Base-by-base conservation (phyloP, 1,140 invertebrate genomes). In the Zaprionus nigranus region DNA sequence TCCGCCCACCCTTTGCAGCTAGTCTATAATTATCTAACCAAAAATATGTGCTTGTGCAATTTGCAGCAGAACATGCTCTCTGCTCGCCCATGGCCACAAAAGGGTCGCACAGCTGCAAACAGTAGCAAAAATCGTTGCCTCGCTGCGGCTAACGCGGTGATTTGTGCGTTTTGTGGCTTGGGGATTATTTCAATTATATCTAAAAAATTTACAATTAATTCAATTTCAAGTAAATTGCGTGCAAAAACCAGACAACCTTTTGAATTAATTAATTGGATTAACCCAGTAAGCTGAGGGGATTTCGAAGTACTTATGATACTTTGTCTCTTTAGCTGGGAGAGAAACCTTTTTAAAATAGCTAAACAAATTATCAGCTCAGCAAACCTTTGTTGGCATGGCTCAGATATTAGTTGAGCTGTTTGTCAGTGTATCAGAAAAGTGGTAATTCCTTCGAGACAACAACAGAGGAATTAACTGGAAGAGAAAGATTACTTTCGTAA, bases 1-100 rank as follows among this genome's bases (percentile, higher is more conserved):
- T 2, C 6, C 34, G 51, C 38, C 15, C 49, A n/a, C n/a, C 66
- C 56, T 59, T 57, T 63, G 9, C 62, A 64, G 38, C 64, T 51
- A 73, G 65, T 63, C 70, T 74, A 82, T 82, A 79, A 82, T 87
- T 79, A 82, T 87, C 75, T 79, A 79, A 79, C 76, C 72, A 82
- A 69, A 84, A 68, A 85, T 84, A 85, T 85, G 61, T 63, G 66
- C 67, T 40, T 63, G 40, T 46, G 72, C 72, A 75, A 63, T 75
- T 75, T 75, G 38, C 58, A 61, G 57, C 26, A 53, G 54, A 12
- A 30, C 65, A 70, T 70, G 63, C 46, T 51, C 20, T 5, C 20
- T 81, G 51, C 34, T 49, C 34, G 12, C 12, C 11, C 22, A 15
- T 28, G 53, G 53, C 66, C 72, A 63, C 72, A 70, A 75, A 70